A percentile compares a stretch with the other conserved stretches of the same genome.
Conservation (phyloP, 2,797 vertebrate genomes). For the Buceros bicornis region DNA sequence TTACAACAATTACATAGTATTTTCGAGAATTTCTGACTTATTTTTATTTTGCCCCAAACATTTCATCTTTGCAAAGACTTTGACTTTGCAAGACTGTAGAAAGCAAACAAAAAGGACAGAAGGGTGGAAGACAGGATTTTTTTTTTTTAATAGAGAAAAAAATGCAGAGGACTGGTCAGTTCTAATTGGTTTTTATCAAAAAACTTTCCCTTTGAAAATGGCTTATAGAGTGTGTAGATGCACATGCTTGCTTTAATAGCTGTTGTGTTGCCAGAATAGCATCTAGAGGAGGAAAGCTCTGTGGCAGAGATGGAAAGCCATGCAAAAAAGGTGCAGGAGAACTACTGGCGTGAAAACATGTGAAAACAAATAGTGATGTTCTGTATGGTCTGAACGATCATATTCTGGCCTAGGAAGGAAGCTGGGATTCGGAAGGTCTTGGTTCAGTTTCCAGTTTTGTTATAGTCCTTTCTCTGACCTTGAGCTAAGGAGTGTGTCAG, state of each 20-base stretch:
- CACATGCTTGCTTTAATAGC: background rate
- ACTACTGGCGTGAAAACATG: background rate
- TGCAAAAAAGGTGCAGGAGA: background rate
- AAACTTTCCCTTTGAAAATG: background rate
- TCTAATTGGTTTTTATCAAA: background rate
- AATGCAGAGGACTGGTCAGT: background rate
- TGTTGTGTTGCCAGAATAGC: background rate
- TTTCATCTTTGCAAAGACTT: background rate
- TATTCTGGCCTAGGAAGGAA: background rate
- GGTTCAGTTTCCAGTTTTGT: background rate
- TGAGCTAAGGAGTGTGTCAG: background rate
- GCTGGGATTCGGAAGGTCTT: background rate
- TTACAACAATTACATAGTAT: background rate
- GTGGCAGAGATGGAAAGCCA: slow-evolving; percentile 33
- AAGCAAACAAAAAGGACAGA: background rate
- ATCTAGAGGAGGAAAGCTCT: background rate
- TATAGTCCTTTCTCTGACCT: slow-evolving; percentile 23
- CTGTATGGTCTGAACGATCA: background rate
- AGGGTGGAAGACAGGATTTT: background rate
- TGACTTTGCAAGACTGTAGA: background rate
- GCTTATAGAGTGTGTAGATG: background rate
- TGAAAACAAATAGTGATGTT: slow-evolving; percentile 42
- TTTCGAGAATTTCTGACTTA: background rate
- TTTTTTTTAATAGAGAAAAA: background rate
- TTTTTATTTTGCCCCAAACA: background rate